A percentile compares a stretch with the other conserved stretches of the same genome.
Conservation (phyloP, 2,797 vertebrate genomes). For the Centropyge bicolor region DNA sequence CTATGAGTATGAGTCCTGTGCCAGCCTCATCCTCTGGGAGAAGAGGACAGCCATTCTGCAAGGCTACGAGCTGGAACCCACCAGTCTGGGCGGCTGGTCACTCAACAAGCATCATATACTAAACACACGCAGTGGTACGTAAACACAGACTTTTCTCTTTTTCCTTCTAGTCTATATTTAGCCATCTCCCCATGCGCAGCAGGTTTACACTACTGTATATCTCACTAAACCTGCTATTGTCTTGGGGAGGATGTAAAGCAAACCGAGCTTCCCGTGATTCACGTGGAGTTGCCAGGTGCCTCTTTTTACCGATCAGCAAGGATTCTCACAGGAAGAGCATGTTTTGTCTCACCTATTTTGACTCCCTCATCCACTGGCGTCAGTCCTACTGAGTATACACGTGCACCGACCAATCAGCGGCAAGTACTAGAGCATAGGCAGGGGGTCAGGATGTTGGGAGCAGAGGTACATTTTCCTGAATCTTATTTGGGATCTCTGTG, state of each 20-base stretch:
- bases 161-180: constrained; percentile 45
- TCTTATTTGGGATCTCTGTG: neutral
- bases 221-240: constrained; percentile 51
- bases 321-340: constrained; percentile 59
- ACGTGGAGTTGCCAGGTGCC: constrained; percentile 33
- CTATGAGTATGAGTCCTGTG: constrained; percentile 98
- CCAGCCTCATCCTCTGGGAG: constrained; percentile 97
- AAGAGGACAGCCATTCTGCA: constrained; percentile 95
- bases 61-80: constrained; percentile 97
- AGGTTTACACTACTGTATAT: constrained; percentile 43
- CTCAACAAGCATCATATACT: constrained; percentile 97
- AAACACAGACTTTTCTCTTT: neutral
- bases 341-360: constrained; percentile 51
- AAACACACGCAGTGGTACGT: constrained; percentile 95
- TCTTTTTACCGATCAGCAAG: constrained; percentile 50
- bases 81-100: constrained; percentile 96
- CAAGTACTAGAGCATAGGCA: constrained; percentile 5
- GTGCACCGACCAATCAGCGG: constrained; percentile 28
- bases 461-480: constrained; percentile 8
- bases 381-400: constrained; percentile 17
- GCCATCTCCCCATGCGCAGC: neutral
- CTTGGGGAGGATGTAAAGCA: constrained; percentile 32
- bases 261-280: constrained; percentile 40
- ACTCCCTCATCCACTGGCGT: constrained; percentile 24
- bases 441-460: neutral